These are phyloP conservation scores for Silurus asotus DNA, from an alignment of 2,113 vertebrate species.

Conservation along the genomic window DNA sequence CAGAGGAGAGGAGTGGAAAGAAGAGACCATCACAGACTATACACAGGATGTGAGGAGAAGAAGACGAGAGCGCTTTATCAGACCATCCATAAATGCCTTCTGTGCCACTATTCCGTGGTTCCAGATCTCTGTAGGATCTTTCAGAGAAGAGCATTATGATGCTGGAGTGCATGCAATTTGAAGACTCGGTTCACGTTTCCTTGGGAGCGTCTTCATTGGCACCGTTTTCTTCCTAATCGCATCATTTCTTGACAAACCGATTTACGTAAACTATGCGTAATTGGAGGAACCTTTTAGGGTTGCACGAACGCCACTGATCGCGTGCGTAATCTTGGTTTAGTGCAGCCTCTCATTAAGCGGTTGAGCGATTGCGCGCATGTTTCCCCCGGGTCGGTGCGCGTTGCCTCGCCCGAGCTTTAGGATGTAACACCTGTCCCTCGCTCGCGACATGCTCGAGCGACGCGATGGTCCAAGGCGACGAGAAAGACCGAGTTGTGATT, in stretches of 20 bases:
- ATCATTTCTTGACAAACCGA: not conserved
- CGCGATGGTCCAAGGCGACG: conserved; percentile 91
- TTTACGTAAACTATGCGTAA: conserved; percentile 21
- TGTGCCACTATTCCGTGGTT: not conserved
- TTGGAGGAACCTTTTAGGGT: not conserved
- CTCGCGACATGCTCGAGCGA: conserved; percentile 79
- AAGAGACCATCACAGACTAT: conserved; percentile 5
- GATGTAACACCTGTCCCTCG: conserved; percentile 63
- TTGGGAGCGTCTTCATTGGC: not conserved
- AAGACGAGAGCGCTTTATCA: conserved; percentile 41
- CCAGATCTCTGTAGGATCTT: not conserved
- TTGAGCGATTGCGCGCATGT: conserved; percentile 34
- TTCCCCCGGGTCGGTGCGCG: conserved; percentile 43
- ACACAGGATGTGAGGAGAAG: not conserved
- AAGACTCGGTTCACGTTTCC: conserved; percentile 8
- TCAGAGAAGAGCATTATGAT: conserved; percentile 9
- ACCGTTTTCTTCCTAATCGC: not conserved
- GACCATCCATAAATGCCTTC: conserved; percentile 63
- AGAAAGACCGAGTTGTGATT: conserved; percentile 91
- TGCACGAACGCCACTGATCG: conserved; percentile 3
- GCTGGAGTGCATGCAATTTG: not conserved
- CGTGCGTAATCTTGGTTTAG: not conserved
- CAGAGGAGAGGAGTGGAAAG: not conserved
- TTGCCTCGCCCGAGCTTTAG: conserved; percentile 60
- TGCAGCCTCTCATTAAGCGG: not conserved